Evolutionary conservation across 2,797 vertebrate species (phyloP).

Genomic region (Gymnodraco acuticeps): DNA sequence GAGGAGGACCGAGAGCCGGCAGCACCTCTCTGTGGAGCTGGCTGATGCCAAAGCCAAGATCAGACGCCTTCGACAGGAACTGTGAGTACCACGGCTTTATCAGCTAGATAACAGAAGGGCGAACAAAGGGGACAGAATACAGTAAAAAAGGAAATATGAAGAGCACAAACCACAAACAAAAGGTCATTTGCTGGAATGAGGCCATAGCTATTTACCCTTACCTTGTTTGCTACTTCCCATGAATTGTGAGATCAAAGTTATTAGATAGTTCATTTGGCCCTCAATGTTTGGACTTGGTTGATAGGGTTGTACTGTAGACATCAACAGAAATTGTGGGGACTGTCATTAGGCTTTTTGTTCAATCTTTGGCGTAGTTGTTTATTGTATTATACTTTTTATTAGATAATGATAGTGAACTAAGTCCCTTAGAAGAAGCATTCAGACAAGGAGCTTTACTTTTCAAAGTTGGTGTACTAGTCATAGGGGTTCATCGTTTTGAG

Average conservation of each 20-base stretch:
- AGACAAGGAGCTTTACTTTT: neutral
- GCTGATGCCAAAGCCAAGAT: conserved; percentile 98
- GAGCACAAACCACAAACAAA: neutral
- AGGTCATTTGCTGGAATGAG: neutral
- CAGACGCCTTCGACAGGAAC: conserved; percentile 94
- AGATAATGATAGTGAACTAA: too few species aligned
- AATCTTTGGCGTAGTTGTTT: neutral
- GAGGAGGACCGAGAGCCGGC: conserved; percentile 95
- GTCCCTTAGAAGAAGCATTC: too few species aligned
- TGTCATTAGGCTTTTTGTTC: too few species aligned
- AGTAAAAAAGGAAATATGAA: conserved; percentile 10
- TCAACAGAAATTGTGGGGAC: too few species aligned
- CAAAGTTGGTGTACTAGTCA: neutral
- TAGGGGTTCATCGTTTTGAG: neutral
- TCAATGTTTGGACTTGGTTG: too few species aligned
- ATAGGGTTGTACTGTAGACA: too few species aligned
- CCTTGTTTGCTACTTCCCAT: conserved; percentile 8
- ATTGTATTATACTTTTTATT: neutral
- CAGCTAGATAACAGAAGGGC: conserved; percentile 17
- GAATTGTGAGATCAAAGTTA: conserved; percentile 5
- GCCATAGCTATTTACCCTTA: neutral
- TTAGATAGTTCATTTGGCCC: too few species aligned
- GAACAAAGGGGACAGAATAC: neutral
- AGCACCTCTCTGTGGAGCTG: conserved; percentile 96
- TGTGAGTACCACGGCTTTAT: conserved; percentile 88